phyloP scores from a whole-genome alignment of 2,113 vertebrate species.

The Buteo buteo region DNA sequence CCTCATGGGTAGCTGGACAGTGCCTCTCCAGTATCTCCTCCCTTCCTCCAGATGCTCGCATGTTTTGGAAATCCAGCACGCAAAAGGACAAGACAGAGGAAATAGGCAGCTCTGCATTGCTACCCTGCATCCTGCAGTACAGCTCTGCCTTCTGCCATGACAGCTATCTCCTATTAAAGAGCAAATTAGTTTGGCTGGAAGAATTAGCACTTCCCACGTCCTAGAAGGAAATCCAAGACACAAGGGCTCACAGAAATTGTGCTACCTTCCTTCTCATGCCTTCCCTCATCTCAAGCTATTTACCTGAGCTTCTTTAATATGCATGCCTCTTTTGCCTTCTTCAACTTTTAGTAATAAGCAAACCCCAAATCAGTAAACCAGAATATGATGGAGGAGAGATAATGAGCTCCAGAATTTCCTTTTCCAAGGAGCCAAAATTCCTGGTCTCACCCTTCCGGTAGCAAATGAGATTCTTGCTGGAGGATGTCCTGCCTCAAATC shows the following conservation, averaged over 20 bases:
- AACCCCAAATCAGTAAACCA: conserved; percentile 7
- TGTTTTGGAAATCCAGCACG: neutral
- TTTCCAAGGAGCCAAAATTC: conserved; percentile 34
- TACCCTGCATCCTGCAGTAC: neutral
- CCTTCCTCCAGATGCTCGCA: neutral
- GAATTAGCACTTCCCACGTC: neutral
- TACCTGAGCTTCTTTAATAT: neutral
- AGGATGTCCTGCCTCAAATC: conserved; percentile 22
- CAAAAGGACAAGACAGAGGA: neutral
- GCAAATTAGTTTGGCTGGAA: neutral
- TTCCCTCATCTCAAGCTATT: neutral
- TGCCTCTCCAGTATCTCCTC: neutral
- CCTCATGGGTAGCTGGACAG: neutral
- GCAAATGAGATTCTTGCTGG: conserved; percentile 40
- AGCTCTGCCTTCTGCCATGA: neutral
- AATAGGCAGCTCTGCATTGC: neutral
- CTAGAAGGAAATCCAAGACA: neutral
- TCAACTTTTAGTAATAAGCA: conserved; percentile 1
- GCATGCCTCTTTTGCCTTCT: neutral
- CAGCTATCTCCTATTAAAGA: neutral
- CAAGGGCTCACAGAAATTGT: neutral
- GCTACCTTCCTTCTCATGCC: neutral
- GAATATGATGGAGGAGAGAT: neutral
- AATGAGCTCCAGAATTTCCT: conserved; percentile 31
- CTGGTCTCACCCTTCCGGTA: conserved; percentile 15